Base-by-base conservation (phyloP, 2,113 vertebrate genomes). In the Chlamydotis undulata region DNA sequence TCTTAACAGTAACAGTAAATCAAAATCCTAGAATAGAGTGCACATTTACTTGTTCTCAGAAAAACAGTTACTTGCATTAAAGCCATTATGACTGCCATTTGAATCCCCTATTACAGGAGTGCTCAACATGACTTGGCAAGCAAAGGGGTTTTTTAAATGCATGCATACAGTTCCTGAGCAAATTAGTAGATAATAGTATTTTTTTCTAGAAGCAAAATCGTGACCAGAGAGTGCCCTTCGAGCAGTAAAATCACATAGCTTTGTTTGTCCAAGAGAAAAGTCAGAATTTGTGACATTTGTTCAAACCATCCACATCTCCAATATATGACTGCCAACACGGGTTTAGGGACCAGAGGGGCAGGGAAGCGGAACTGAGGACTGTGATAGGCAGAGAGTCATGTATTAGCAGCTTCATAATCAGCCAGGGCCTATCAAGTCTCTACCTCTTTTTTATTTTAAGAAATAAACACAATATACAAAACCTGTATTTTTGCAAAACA, bases 41-140 rank as follows among this genome's bases (percentile, higher is more conserved):
- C 21, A 47, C 43, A 24, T 77, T 63, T 47, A 78, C 12, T 37
- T 70, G 15, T 77, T 81, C 79, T 74, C 3, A 4, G 50, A 74
- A 90, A 94, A 85, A 59, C 24, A 63, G 70, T 60, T 84, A 75
- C 87, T 76, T 79, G 83, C 15, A 77, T 83, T 92, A 78, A 91
- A 74, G 6, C 11, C 3, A 6, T 49, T 65, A 63, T 9, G 12
- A 57, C 29, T 90, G 31, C 41, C 25, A 16, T 83, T 92, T 56
- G n/a, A 94, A 83, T 86, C 7, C 16, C 13, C 13, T 41, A 4
- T 70, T 61, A 81, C 12, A 70, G 8, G 9, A 70, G 13, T 52
- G 21, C 11, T 78, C 63, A 11, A 53, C 3, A 2, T 8, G 4
- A 60, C 53, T 41, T 67, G 64, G 73, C 52, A 90, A 81, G 29